Percentiles rank a stretch among this genome's conserved stretches.
These are phyloP conservation scores for Hybognathus amarus DNA, from an alignment of 2,797 vertebrate genomes.

Conservation along the genomic window DNA sequence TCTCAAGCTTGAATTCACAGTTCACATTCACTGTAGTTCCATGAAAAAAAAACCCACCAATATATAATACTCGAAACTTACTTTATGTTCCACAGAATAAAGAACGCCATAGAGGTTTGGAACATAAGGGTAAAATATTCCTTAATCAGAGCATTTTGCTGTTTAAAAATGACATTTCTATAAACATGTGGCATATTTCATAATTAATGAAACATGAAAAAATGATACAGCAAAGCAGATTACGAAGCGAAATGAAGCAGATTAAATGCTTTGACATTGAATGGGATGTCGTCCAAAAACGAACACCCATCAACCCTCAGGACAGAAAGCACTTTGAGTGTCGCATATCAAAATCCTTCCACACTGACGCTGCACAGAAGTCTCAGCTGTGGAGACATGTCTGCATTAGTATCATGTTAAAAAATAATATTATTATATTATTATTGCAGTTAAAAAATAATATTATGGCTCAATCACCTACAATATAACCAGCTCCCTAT, in stretches of 20 bases:
- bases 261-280: slow-evolving; percentile 49
- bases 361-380: neutral
- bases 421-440: neutral
- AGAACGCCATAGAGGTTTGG: neutral
- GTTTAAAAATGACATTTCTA: slow-evolving; percentile 2
- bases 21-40: neutral
- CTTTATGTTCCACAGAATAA: neutral
- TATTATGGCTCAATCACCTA: neutral
- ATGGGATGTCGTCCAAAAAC: slow-evolving; percentile 7
- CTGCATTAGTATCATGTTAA: neutral
- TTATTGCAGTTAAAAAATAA: neutral
- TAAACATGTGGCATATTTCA: slow-evolving; percentile 18
- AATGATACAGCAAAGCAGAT: slow-evolving; percentile 46
- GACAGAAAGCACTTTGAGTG: neutral
- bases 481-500: neutral
- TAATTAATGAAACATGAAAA: slow-evolving; percentile 17
- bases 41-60: no score
- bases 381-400: neutral
- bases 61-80: neutral
- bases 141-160: neutral
- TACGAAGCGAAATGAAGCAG: slow-evolving; percentile 44
- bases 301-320: slow-evolving; percentile 18
- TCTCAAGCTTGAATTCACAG: neutral
- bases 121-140: neutral
- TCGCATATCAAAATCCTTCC: neutral